Evolutionary conservation across 2,888 invertebrate genomes (phyloP).

Genomic region (Lepidochrysops patricia): DNA sequence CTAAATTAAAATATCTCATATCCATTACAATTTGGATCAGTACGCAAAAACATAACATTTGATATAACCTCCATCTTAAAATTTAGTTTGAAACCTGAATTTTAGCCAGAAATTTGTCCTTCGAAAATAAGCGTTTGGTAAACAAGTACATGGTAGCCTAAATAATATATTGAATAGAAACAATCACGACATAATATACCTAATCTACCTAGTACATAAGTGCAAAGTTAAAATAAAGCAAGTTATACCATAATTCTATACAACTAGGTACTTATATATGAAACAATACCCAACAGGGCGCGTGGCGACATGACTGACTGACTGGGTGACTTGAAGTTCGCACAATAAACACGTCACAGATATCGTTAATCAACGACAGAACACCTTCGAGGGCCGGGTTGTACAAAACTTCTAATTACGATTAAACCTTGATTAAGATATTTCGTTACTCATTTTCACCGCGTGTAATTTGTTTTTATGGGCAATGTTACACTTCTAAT

Average conservation of each 20-base stretch:
- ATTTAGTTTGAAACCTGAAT: too few species aligned
- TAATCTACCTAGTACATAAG: not conserved
- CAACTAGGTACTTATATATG: not conserved
- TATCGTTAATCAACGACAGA: slow-evolving; percentile 63
- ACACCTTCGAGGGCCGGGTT: slow-evolving; percentile 42
- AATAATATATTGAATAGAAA: too few species aligned
- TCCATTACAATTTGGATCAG: slow-evolving; percentile 13
- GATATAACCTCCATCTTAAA: too few species aligned
- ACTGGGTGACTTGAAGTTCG: slow-evolving; percentile 41
- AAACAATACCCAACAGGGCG: not conserved
- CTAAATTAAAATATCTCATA: slow-evolving; percentile 15
- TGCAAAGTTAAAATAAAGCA: not conserved
- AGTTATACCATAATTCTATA: not conserved
- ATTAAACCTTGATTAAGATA: not conserved
- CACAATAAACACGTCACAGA: slow-evolving; percentile 63
- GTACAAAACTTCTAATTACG: not conserved
- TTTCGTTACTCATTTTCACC: too few species aligned
- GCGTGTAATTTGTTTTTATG: too few species aligned
- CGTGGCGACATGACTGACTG: slow-evolving; percentile 31
- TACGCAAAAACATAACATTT: too few species aligned
- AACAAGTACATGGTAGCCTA: too few species aligned
- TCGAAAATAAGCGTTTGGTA: too few species aligned
- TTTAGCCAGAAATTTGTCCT: too few species aligned
- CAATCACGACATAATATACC: too few species aligned
- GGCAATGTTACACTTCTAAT: too few species aligned